Base-by-base conservation (phyloP, 2,797 vertebrate species). In the Siniperca scherzeri region DNA sequence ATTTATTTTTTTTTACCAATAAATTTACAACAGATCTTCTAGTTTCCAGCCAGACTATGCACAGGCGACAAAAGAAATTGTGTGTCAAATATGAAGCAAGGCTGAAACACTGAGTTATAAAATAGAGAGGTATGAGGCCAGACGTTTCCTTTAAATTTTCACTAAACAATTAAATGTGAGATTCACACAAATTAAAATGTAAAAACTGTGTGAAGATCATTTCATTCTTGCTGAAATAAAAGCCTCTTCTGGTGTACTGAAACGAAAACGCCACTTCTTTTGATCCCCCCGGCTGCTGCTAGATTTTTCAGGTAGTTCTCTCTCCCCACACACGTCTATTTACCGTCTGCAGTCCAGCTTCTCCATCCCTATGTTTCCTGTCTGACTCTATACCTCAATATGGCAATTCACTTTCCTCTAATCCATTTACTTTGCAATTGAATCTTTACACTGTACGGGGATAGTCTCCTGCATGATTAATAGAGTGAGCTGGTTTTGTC, bases 351-450 rank as follows among this genome's bases (percentile, higher is more conserved):
- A 73, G 77, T 85, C 66, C 60, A 70, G 53, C 38, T 25, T 38
- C 74, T 70, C 77, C 44, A 38, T 79, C 72, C 46, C 68, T 65
- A 65, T 19, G 55, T 83, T 87, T 87, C 74, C 86, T 85, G 80
- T 76, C 84, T 53, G 69, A 80, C 84, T 88, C 82, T 70, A 77
- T 86, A 85, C 87, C 85, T 92, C 87, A 84, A 88, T 82, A 83
- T 67, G 60, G 81, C 86, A 87, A 93, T 93, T 91, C 87, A 90
- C 90, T 93, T 94, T 92, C 82, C 91, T 85, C 85, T 92, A 93
- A 95, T 93, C 92, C 93, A 94, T 94, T 94, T 93, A 94, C 86
- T 92, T 89, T 93, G 87, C 90, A 93, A 95, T 87, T 90, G 88
- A 90, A 92, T 93, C 90, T 92, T 92, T 90, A 91, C 89, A 89